Evolutionary conservation across 2,797 vertebrate species (phyloP).

Genomic region (Liparis tanakae): DNA sequence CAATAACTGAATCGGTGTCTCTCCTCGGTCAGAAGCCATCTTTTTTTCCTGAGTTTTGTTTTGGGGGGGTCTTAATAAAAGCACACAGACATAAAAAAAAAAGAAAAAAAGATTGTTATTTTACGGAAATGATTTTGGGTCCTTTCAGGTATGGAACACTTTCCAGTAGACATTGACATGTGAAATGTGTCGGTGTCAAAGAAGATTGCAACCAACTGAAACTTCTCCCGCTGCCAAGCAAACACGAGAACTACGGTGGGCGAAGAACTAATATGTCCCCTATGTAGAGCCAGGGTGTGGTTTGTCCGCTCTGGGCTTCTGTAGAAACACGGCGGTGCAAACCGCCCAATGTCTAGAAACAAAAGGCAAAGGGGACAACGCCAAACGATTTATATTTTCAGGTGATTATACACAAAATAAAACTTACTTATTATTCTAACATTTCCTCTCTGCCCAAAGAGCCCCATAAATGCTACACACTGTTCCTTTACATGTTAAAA

Average conservation of each 20-base stretch:
- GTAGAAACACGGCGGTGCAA: not conserved
- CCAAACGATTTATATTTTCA: too few relatives aligned
- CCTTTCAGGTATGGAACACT: not conserved
- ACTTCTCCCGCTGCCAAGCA: not conserved
- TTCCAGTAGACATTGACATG: not conserved
- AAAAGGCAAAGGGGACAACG: not conserved
- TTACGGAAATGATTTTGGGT: not conserved
- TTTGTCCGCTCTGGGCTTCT: not conserved
- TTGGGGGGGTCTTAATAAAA: constrained; percentile 10
- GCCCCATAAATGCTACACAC: too few relatives aligned
- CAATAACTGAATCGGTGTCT: constrained; percentile 56
- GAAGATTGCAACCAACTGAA: not conserved
- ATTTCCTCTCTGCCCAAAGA: too few relatives aligned
- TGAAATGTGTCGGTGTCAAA: not conserved
- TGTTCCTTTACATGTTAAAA: constrained; percentile 8
- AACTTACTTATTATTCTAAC: too few relatives aligned
- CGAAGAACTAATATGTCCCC: not conserved
- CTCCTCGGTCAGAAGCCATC: constrained; percentile 26
- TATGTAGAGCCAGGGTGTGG: too few relatives aligned
- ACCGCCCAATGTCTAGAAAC: not conserved
- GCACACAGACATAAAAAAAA: constrained; percentile 1
- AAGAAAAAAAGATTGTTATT: not conserved
- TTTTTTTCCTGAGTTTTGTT: constrained; percentile 44
- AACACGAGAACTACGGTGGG: not conserved
- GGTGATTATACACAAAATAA: too few relatives aligned